Conservation (phyloP, 2,888 invertebrate species). For the Raillietiella orientalis region DNA sequence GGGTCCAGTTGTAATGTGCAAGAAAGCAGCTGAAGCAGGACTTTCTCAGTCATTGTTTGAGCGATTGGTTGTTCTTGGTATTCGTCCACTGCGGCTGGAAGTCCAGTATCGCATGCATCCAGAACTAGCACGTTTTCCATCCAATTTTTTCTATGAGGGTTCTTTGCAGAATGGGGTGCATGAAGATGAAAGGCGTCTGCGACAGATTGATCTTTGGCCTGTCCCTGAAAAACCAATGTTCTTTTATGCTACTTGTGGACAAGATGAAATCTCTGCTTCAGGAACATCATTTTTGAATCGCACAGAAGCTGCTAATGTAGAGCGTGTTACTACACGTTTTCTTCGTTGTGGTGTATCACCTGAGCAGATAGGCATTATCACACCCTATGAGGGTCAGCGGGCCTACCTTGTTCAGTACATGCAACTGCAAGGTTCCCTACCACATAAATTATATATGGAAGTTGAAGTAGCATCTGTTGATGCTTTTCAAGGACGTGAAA, state of each 20-base stretch:
- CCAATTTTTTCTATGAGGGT: constrained; percentile 97
- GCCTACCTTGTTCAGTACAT: constrained; percentile 90
- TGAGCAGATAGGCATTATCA: constrained; percentile 93
- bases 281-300: constrained; percentile 95
- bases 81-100: constrained; percentile 79
- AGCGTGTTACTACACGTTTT: constrained; percentile 57
- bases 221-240: constrained; percentile 88
- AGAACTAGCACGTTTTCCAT: constrained; percentile 82
- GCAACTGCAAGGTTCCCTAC: constrained; percentile 91
- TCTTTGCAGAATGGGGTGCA: constrained; percentile 96
- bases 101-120: constrained; percentile 99
- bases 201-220: constrained; percentile 91
- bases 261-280: constrained; percentile 93
- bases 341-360: constrained; percentile 79
- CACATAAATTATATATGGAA: constrained; percentile 85
- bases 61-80: constrained; percentile 79
- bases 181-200: constrained; percentile 50
- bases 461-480: constrained; percentile 99
- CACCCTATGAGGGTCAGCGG: constrained; percentile 93
- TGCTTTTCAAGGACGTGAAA: constrained; percentile 95
- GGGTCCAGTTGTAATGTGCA: constrained; percentile 97
- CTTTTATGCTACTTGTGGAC: constrained; percentile 80
- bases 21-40: constrained; percentile 88
- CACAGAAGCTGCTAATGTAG: constrained; percentile 93
- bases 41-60: constrained; percentile 91